Evolutionary conservation across 2,888 invertebrate species (phyloP).

Genomic region (Pilophorus perplexus): DNA sequence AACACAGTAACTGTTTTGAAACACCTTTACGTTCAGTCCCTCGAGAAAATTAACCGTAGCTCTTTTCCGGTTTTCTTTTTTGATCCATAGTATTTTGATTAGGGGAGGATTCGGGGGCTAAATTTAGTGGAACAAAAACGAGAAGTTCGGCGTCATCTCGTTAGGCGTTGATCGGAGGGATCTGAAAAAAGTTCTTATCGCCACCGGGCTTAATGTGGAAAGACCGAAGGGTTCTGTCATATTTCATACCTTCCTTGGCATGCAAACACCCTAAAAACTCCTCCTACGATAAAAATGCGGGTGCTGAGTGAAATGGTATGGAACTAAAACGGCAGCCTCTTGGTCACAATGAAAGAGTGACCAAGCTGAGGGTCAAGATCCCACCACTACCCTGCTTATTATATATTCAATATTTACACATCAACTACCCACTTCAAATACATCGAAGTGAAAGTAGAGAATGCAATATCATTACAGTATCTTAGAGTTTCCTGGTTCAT

Average conservation of each 20-base stretch:
- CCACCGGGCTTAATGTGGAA: slow-evolving; percentile 1
- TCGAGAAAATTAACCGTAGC: no score
- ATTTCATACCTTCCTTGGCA: slow-evolving; percentile 40
- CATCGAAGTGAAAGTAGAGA: no score
- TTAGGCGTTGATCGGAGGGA: slow-evolving; percentile 31
- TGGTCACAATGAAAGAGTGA: background rate
- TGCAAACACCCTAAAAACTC: slow-evolving; percentile 39
- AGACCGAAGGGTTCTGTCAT: slow-evolving; percentile 12
- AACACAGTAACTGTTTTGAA: no score
- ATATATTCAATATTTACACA: background rate
- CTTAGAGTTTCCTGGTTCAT: no score
- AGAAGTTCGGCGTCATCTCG: slow-evolving; percentile 13
- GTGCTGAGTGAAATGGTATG: slow-evolving; percentile 27
- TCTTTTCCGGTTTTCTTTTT: no score
- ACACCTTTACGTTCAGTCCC: no score
- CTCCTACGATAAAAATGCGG: slow-evolving; percentile 26
- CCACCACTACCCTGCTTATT: background rate
- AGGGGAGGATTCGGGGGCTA: no score
- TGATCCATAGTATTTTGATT: no score
- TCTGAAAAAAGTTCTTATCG: slow-evolving; percentile 27
- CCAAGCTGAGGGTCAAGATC: background rate
- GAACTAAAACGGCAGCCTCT: slow-evolving; percentile 1
- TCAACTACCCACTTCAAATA: no score
- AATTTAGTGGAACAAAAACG: slow-evolving; percentile 17
- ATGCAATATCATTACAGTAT: no score